Evolutionary conservation across 2,797 vertebrate genomes (phyloP).

Genomic region (Myotis myotis): DNA sequence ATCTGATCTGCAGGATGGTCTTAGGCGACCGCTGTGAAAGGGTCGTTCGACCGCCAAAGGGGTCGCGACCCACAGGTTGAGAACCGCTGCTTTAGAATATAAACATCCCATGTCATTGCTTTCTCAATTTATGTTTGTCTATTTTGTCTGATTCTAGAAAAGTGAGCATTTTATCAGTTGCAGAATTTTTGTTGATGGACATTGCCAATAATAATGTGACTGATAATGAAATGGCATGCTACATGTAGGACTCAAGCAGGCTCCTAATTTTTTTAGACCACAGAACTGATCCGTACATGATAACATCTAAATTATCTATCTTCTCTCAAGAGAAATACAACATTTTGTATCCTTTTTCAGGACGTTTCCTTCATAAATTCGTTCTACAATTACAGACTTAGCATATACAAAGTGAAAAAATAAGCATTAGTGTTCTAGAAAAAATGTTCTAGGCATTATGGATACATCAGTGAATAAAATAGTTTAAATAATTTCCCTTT

Average conservation of each 20-base stretch:
- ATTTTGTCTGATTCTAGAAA: conserved; percentile 13
- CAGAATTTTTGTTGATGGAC: background rate
- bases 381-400: background rate
- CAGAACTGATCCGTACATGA: background rate
- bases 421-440: background rate
- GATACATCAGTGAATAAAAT: conserved; percentile 4
- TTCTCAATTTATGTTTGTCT: background rate
- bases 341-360: background rate
- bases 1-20: no score
- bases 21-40: no score
- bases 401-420: conserved; percentile 2
- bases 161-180: background rate
- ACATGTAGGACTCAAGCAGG: background rate
- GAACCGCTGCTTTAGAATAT: background rate
- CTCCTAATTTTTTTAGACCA: background rate
- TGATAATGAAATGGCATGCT: background rate
- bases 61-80: no score
- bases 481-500: background rate
- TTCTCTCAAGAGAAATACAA: background rate
- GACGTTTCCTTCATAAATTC: background rate
- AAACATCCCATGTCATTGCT: background rate
- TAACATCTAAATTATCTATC: background rate
- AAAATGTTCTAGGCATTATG: background rate
- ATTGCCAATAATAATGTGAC: background rate
- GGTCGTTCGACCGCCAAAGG: no score